phyloP scores from a whole-genome alignment of 2,888 invertebrate species.

The Coenonympha arcania region DNA sequence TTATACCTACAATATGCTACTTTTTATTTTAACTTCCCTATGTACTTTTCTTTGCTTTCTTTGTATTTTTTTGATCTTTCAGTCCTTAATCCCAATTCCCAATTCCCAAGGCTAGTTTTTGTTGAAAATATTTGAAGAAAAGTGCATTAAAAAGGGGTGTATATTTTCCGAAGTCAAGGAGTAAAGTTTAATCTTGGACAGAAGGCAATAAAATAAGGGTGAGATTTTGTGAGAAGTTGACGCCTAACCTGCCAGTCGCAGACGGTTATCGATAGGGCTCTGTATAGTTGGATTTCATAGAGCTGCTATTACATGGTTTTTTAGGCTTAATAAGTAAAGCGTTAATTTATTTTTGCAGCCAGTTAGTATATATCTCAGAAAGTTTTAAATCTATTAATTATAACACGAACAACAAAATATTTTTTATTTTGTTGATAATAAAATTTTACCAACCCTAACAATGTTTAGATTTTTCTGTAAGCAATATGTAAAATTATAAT shows the following conservation, averaged over 20 bases:
- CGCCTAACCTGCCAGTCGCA: slow-evolving; percentile 68
- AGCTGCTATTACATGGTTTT: slow-evolving; percentile 35
- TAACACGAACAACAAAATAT: too few relatives aligned
- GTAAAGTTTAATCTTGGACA: slow-evolving; percentile 67
- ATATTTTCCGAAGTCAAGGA: slow-evolving; percentile 45
- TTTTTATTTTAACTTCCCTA: background rate
- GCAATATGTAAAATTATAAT: too few relatives aligned
- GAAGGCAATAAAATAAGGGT: slow-evolving; percentile 71
- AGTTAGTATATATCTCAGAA: too few relatives aligned
- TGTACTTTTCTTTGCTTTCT: too few relatives aligned
- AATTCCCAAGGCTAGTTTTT: background rate
- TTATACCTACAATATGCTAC: background rate
- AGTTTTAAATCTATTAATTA: too few relatives aligned
- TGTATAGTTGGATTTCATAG: slow-evolving; percentile 37
- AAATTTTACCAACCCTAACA: too few relatives aligned
- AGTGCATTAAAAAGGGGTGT: slow-evolving; percentile 9
- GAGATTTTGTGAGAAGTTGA: slow-evolving; percentile 65
- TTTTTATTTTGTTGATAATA: too few relatives aligned
- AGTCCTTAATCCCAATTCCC: background rate
- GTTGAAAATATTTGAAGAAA: slow-evolving; percentile 6
- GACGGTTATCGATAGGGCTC: slow-evolving; percentile 71
- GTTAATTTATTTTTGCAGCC: too few relatives aligned
- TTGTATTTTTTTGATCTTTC: background rate
- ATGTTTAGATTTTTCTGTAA: too few relatives aligned
- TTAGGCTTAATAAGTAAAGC: too few relatives aligned